Conservation (phyloP, 30 jellyfish, hydroid and myxozoan genomes). For the Aurelia aurita complex sp. Pacific region DNA sequence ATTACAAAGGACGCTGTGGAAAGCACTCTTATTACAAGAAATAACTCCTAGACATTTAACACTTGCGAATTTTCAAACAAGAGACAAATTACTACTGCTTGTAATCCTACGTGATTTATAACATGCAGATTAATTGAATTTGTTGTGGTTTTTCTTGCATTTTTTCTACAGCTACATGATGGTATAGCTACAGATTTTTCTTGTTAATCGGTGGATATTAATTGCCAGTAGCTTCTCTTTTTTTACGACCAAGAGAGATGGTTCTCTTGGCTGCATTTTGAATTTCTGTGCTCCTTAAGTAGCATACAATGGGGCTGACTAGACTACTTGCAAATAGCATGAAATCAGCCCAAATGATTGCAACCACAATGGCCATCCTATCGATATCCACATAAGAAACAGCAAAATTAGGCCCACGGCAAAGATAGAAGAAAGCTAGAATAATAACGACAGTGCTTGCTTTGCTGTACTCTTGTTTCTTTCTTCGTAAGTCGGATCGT, state of each 20-base stretch:
- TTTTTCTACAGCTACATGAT: no score
- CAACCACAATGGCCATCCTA: not conserved
- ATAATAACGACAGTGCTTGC: not conserved
- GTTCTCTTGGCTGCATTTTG: slow-evolving; percentile 1
- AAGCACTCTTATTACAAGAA: not conserved
- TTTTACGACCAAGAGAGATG: no score
- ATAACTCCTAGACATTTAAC: no score
- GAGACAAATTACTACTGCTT: no score
- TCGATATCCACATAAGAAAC: not conserved
- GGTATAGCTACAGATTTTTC: no score
- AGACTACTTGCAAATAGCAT: not conserved
- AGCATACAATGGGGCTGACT: slow-evolving; percentile 1
- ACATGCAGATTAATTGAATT: no score
- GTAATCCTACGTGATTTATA: no score
- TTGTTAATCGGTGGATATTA: no score
- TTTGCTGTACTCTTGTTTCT: not conserved
- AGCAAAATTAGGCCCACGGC: not conserved
- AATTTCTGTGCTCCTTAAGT: not conserved
- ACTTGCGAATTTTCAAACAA: no score
- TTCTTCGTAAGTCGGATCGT: no score
- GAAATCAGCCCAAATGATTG: not conserved
- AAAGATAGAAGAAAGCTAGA: not conserved
- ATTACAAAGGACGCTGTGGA: slow-evolving; percentile 10
- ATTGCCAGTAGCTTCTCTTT: no score
- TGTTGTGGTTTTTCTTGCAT: no score